Conservation (phyloP, 2,113 vertebrate species). For the Pithys albifrons region DNA sequence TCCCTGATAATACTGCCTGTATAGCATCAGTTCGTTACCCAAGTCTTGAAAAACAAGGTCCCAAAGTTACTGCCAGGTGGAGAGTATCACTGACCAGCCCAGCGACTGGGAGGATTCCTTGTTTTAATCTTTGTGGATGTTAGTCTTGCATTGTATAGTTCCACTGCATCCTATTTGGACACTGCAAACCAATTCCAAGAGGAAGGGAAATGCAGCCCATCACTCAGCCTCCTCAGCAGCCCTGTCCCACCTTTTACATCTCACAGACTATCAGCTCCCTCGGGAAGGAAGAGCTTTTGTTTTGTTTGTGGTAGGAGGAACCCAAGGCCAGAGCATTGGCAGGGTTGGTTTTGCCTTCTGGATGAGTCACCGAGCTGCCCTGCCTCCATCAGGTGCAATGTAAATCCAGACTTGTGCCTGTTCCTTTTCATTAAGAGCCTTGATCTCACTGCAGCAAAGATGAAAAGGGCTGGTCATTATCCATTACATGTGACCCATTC, state of each 20-base stretch:
- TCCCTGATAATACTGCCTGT: not conserved
- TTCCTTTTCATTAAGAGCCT: constrained; percentile 33
- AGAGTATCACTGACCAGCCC: not conserved
- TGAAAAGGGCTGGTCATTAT: constrained; percentile 45
- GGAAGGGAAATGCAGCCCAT: not conserved
- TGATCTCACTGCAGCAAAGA: not conserved
- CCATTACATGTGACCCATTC: constrained; percentile 21
- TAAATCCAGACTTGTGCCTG: not conserved
- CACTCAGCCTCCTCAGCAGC: not conserved
- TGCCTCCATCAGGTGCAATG: not conserved
- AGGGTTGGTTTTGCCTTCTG: not conserved
- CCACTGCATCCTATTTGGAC: rapidly evolving
- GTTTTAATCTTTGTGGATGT: not conserved
- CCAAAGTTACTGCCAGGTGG: not conserved
- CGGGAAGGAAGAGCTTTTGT: not conserved
- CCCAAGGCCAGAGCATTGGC: not conserved
- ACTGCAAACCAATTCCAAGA: not conserved
- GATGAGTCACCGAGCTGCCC: not conserved
- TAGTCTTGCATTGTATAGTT: rapidly evolving
- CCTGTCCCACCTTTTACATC: not conserved
- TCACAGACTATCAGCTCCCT: not conserved
- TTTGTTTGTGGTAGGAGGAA: not conserved
- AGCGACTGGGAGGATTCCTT: not conserved
- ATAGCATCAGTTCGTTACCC: not conserved
- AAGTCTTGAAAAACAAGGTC: not conserved